Evolutionary conservation across 2,113 vertebrate genomes (phyloP).

Genomic region (Thalassarche chlororhynchos): DNA sequence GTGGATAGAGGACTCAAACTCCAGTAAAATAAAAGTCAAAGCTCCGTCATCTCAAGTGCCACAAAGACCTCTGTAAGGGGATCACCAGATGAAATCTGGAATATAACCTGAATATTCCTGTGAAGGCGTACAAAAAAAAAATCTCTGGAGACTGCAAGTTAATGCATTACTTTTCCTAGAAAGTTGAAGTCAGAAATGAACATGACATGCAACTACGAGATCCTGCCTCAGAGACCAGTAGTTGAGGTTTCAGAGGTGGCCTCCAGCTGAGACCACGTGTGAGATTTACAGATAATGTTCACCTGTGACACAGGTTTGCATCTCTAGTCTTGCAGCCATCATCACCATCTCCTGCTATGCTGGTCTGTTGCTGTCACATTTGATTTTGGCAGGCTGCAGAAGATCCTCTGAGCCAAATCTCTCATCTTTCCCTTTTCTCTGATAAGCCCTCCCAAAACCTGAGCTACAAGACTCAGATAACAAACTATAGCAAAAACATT

Average conservation of each 20-base stretch:
- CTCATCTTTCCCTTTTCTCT: constrained; percentile 11
- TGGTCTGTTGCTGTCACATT: not conserved
- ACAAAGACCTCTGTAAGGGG: not conserved
- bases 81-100: not conserved
- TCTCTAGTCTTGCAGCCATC: not conserved
- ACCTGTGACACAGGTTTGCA: not conserved
- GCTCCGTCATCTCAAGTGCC: not conserved
- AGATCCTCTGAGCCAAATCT: constrained; percentile 73
- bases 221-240: not conserved
- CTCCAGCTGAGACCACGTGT: not conserved
- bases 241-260: not conserved
- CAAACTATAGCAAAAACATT: constrained; percentile 71
- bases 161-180: not conserved
- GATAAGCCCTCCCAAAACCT: constrained; percentile 62
- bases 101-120: not conserved
- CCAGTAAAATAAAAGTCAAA: not conserved
- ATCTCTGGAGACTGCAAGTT: not conserved
- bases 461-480: constrained; percentile 60
- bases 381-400: constrained; percentile 72
- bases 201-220: not conserved
- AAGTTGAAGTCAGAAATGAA: not conserved
- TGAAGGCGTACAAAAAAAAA: not conserved
- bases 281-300: not conserved
- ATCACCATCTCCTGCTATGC: not conserved
- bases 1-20: not conserved